Evolutionary conservation across 2,797 vertebrate species (phyloP), one percentile per base, ranked within the genome.

Genomic region (Cyclopterus lumpus): DNA sequence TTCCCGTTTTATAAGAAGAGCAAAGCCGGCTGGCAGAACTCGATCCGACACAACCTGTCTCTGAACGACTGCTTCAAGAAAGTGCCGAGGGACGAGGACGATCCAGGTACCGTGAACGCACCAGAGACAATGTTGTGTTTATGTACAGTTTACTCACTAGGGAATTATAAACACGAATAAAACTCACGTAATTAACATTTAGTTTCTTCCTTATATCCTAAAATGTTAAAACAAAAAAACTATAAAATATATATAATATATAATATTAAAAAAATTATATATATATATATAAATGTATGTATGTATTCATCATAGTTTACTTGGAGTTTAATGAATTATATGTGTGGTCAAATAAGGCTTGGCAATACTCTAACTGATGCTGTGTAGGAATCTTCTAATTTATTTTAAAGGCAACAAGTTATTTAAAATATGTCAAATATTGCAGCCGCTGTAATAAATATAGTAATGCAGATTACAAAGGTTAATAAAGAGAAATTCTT

Each of bases 1-100:
- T 99, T 99, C 84, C 98, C 98, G 5, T 99, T 98, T 89, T 99
- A 99, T 76, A 97, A 98, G 93, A 97, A 97, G 91, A 99, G 97
- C 93, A 98, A 98, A 80, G 98, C 98, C 1, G 98, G 98, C 68
- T 98, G 98, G 98, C 97, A 99, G 91, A 99, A 97, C 92, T 97
- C 97, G 32, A 99, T 99, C 89, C 92, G 97, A 1, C 98, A 98
- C 96, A 99, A 97, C 91, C 92, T 99, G 67, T 97, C 97, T 8
- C 94, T 97, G 61, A 98, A 98, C 82, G 97, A 98, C 94, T 98
- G 97, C 90, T 98, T 98, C 90, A 97, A 97, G 79, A 99, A 99
- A 78, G 97, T 99, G 40, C 97, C 98, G 55, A 93, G 98, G 61
- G 97, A 99, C 90, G 97, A 99, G 90, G 97, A 99, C 75, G 98